Conservation (phyloP, 2,797 vertebrate genomes). For the Gymnoscopelus microlampas region DNA sequence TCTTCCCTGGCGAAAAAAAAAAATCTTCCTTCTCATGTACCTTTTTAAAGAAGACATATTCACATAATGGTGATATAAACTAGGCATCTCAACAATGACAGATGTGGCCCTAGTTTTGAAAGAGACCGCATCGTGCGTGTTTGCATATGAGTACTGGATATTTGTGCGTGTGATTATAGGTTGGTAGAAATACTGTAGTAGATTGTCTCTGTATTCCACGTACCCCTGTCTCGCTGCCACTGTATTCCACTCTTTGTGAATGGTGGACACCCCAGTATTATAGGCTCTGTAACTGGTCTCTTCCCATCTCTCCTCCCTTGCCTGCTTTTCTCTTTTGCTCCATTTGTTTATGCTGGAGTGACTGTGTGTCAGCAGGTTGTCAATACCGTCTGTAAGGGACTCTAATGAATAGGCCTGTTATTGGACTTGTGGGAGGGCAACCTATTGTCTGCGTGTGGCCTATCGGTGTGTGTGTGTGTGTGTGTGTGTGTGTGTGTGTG, state of each 20-base stretch:
- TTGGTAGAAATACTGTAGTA: background rate
- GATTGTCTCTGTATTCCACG: too few relatives aligned
- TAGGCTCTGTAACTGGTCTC: background rate
- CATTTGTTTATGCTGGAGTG: constrained; percentile 76
- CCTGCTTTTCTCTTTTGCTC: constrained; percentile 51
- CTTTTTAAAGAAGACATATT: constrained; percentile 30
- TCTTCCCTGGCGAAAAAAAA: background rate
- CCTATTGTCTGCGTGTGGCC: constrained; percentile 64
- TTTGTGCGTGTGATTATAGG: background rate
- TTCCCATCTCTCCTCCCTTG: constrained; percentile 27
- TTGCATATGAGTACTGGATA: constrained; percentile 2
- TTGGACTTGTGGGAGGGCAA: constrained; percentile 75
- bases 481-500: constrained; percentile 48
- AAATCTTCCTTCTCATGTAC: background rate
- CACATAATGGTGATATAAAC: constrained; percentile 50
- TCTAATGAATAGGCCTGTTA: constrained; percentile 84
- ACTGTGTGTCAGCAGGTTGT: constrained; percentile 78
- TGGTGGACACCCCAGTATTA: too few relatives aligned
- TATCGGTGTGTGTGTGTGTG: constrained; percentile 44
- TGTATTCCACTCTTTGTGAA: too few relatives aligned
- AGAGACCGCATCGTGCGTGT: constrained; percentile 8
- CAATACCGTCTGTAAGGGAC: constrained; percentile 80
- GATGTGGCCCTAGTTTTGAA: constrained; percentile 26
- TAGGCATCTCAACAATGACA: constrained; percentile 40
- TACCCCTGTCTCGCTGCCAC: too few relatives aligned